Percentiles rank a stretch among this genome's conserved stretches.
Evolutionary conservation across 2,888 invertebrate genomes (phyloP).

Genomic region (Microdon myrmicae): DNA sequence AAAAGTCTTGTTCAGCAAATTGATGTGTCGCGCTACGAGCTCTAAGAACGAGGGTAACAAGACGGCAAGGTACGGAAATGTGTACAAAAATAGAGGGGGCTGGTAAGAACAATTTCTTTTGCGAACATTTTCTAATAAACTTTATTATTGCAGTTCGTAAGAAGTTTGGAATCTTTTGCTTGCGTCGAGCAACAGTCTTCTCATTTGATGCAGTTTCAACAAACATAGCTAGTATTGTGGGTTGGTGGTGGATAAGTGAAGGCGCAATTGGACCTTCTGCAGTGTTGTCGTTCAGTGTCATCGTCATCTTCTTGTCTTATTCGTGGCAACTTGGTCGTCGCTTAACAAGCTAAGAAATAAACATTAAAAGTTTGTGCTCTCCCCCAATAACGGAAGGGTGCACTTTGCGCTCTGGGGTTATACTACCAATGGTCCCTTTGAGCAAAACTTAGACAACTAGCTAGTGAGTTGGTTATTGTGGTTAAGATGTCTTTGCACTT

Average conservation of each 20-base stretch:
- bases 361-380: conserved; percentile 29
- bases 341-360: conserved; percentile 38
- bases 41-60: not conserved
- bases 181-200: conserved; percentile 42
- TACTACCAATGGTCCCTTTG: conserved; percentile 28
- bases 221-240: conserved; percentile 8
- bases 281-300: not conserved
- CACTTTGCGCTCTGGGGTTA: not conserved
- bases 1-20: conserved; percentile 38
- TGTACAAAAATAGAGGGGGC: not conserved
- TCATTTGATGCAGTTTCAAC: conserved; percentile 10
- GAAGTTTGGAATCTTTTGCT: conserved; percentile 42
- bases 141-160: conserved; percentile 51
- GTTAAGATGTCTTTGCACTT: conserved; percentile 47
- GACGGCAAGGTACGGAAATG: not conserved
- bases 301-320: conserved; percentile 5
- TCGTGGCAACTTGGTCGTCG: too few species aligned
- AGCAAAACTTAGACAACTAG: too few species aligned
- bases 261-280: not conserved
- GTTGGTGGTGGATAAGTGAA: not conserved
- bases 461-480: too few species aligned
- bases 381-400: not conserved
- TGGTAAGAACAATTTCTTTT: conserved; percentile 18
- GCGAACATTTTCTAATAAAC: conserved; percentile 42
- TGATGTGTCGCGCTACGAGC: conserved; percentile 34